Base-by-base conservation (phyloP, 2,113 vertebrate genomes). In the Ornithorhynchus anatinus region DNA sequence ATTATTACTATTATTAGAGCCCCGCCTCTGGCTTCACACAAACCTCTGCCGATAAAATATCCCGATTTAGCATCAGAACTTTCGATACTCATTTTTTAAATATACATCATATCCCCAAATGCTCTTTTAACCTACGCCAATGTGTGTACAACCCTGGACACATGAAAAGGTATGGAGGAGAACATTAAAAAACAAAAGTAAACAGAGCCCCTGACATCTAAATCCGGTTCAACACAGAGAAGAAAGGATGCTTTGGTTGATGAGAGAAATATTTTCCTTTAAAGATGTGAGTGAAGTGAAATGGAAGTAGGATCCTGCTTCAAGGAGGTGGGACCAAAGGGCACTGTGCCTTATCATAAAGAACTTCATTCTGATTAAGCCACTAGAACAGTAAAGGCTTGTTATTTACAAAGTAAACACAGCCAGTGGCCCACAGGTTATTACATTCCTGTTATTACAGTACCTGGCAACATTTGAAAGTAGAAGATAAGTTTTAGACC, bases 331-430 rank as follows among this genome's bases (percentile, higher is more conserved):
- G 59, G 59, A 80, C 53, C 76, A 85, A 88, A 88, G 83, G 80
- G 78, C 60, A 71, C 37, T 75, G 50, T 37, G 51, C 53, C 79
- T 75, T 80, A 84, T 80, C 44, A 5, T 72, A 80, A 81, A 77
- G 72, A 84, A 75, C 75, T 80, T 84, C 63, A 81, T 80, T 79
- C 63, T 71, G 65, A 85, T 77, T 80, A 80, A 87, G 75, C 65
- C 60, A 39, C 56, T 64, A 75, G 69, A 56, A 70, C 72, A 56
- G 50, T 43, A 77, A 80, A 63, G 59, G 20, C 79, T 70, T 85
- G 60, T 53, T 80, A 5, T 84, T 84, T 85, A 81, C 72, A 17
- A 57, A 70, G 81, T 70, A 77, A 84, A 82, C 75, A 77, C 61
- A 80, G 79, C 72, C 75, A 70, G 71, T 69, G 67, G 63, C 40